phyloP scores from a whole-genome alignment of 2,888 invertebrate species.

The Agriotes lineatus region DNA sequence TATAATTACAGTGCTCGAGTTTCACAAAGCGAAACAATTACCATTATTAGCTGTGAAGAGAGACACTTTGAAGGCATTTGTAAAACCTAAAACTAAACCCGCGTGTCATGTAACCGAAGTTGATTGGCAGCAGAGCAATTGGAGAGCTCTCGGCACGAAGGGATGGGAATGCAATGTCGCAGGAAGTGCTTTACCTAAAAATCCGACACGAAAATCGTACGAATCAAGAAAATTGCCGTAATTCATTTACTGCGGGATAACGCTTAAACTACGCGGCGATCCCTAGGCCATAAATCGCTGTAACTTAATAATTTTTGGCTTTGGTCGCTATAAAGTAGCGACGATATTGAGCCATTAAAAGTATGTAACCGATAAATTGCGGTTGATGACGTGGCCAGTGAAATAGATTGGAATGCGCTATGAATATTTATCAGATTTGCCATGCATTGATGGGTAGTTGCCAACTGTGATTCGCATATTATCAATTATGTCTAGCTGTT shows the following conservation, averaged over 20 bases:
- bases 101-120: neutral
- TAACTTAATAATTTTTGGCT: neutral
- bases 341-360: neutral
- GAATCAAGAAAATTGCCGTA: constrained; percentile 21
- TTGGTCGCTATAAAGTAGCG: neutral
- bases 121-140: constrained; percentile 9
- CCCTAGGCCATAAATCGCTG: neutral
- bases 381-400: neutral
- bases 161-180: constrained; percentile 3
- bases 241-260: constrained; percentile 4
- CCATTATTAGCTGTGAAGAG: no score
- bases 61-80: no score
- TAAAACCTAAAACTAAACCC: no score
- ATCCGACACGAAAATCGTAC: constrained; percentile 10
- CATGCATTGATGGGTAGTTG: neutral
- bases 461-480: constrained; percentile 25
- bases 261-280: constrained; percentile 7
- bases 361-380: neutral
- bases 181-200: constrained; percentile 14
- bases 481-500: neutral
- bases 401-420: neutral
- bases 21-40: no score
- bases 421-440: neutral
- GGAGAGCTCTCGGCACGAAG: neutral
- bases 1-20: no score